Evolutionary conservation across 1,140 invertebrate species (phyloP), one percentile per base, ranked within the genome.

Genomic region (Drosophila dunni): DNA sequence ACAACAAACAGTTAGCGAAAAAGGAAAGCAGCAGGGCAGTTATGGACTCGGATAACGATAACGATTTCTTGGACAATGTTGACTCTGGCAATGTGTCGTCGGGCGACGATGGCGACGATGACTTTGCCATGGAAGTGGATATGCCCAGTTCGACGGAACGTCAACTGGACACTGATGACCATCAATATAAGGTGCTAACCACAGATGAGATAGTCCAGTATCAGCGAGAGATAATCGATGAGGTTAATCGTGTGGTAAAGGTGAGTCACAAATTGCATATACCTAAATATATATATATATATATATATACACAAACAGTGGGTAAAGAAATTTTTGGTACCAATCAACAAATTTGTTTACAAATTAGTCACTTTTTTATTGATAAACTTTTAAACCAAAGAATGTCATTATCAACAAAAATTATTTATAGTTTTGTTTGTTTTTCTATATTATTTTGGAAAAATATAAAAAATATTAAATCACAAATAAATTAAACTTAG

Each of bases 141-240:
- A 94, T 95, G 71, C 94, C 95, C 71, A 81, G 78, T 29, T 80
- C 84, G 9, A 80, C 81, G 11, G 97, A 97, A 93, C 94, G 96
- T 89, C 95, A 96, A 82, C 94, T 94, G 68, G 97, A 97, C 81
- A 93, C 95, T 45, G 97, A 99, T 79, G 97, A 98, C 76, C 99
- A 98, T 94, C 96, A 96, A 38, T 98, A 96, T 93, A 97, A 98
- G 94, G 97, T 99, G 67, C 94, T 99, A 53, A 97, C 97, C 42
- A 98, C 98, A 24, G 98, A 99, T 92, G 96, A 98, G 94, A 98
- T 99, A 92, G 97, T 99, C 60, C 96, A 98, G 92, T 97, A 98
- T 93, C 99, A 99, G 98, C 96, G 98, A 48, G 98, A 99, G 93
- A 98, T 96, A 89, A 99, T 99, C 81, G 98, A 97, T 94, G 98